Base-by-base conservation (phyloP, 2,797 vertebrate species). In the Perdix hodgsoniae region DNA sequence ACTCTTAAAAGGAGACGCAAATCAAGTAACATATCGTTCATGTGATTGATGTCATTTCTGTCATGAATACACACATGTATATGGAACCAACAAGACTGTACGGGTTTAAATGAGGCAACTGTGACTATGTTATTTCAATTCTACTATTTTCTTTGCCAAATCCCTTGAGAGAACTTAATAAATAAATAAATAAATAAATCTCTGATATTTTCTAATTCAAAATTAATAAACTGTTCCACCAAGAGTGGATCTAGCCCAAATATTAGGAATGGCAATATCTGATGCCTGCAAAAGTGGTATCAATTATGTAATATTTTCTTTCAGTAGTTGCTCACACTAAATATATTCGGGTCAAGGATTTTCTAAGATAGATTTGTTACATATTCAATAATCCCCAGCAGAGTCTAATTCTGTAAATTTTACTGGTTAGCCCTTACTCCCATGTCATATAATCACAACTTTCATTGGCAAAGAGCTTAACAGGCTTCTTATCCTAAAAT, bases 241-340 rank as follows among this genome's bases (percentile, higher is more conserved):
- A 67, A 0, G 1, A 26, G 40, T 42, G 4, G 33, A n/a, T 65
- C 3, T 17, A 42, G 26, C 54, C 71, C 3, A 0, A 11, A 0
- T 37, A 4, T 44, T 78, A 31, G 44, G 31, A 69, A 14, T 7
- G 40, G 45, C 7, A 14, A 6, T 14, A 24, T 11, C 1, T 81
- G 24, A 67, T 4, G 11, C 13, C 29, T 45, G 52, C 0, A 1
- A 18, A 39, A 56, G 9, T 9, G n/a, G 21, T 33, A 57, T 22
- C 8, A 39, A 0, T 1, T 7, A 6, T 9, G 8, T 21, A 31
- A 71, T 39, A 42, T 31, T 17, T 33, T 3, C 31, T 26, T 31
- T 71, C 3, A 70, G 26, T 3, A 59, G 39, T 42, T n/a, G 39
- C 57, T 70, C 60, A 64, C n/a, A 39, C 16, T 19, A 33, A 67